These are phyloP conservation scores for Mesorhabditis sp. DNA, from an alignment of 2,888 invertebrate species.

Conservation along the genomic window DNA sequence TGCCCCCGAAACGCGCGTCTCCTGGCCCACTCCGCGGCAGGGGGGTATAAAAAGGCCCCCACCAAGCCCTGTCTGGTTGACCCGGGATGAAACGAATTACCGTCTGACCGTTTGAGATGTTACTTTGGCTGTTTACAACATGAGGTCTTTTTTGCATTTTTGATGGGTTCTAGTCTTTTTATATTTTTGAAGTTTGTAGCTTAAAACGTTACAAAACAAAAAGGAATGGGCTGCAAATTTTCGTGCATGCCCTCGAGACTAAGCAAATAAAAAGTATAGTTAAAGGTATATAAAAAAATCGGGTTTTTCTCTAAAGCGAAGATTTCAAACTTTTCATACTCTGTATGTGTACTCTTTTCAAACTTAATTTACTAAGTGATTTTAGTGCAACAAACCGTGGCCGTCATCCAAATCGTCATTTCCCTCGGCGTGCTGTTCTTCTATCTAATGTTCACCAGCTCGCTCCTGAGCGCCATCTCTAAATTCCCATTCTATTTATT, in stretches of 20 bases:
- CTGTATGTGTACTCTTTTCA: too few species aligned
- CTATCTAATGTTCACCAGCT: conserved; percentile 3
- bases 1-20: neutral
- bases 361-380: too few species aligned
- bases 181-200: neutral
- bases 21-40: neutral
- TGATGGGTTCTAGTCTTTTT: neutral
- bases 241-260: neutral
- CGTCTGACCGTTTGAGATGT: conserved; percentile 1
- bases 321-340: too few species aligned
- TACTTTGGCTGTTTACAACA: neutral
- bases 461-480: neutral
- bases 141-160: neutral
- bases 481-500: conserved; percentile 4
- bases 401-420: neutral
- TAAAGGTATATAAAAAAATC: neutral
- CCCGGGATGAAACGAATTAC: conserved; percentile 2
- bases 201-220: neutral
- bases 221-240: neutral
- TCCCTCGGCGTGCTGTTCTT: neutral
- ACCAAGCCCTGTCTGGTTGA: neutral
- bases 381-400: neutral
- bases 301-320: too few species aligned
- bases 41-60: neutral
- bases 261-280: neutral